Percentiles rank a stretch among this genome's conserved stretches.
Conservation (phyloP, 1,140 invertebrate species). For the Nixonia krombeini region DNA sequence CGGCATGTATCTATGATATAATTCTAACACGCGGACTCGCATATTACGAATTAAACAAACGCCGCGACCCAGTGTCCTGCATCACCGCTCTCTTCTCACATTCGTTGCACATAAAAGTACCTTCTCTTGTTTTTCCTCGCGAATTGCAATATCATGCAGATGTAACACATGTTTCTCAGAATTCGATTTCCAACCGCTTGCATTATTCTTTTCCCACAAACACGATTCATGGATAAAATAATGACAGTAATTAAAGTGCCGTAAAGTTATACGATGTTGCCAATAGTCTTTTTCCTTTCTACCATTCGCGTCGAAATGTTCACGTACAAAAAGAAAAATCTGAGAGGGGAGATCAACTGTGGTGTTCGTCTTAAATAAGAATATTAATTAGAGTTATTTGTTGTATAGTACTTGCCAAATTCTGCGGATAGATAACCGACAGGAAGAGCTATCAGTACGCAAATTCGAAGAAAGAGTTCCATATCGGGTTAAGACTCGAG, state of each 20-base stretch:
- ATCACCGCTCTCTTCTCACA: slow-evolving; percentile 16
- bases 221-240: neutral
- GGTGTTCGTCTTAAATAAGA: too few relatives aligned
- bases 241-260: neutral
- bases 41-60: slow-evolving; percentile 11
- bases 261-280: too few relatives aligned
- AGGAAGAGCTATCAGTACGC: slow-evolving; percentile 12
- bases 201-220: neutral
- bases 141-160: neutral
- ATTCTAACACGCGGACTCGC: slow-evolving; percentile 22
- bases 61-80: neutral
- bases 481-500: slow-evolving; percentile 6
- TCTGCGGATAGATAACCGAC: slow-evolving; percentile 30
- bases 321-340: neutral
- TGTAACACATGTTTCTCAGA: neutral
- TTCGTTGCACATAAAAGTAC: slow-evolving; percentile 1
- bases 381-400: neutral
- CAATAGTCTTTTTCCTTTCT: neutral
- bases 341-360: too few relatives aligned
- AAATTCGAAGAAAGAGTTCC: slow-evolving; percentile 20
- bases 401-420: slow-evolving; percentile 53
- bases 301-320: neutral
- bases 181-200: neutral
- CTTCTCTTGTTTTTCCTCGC: neutral
- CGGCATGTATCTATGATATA: slow-evolving; percentile 24